Evolutionary conservation across 2,888 invertebrate species (phyloP), one percentile per base, ranked within the genome.

Genomic region (Lepidocyrtoides sp.): DNA sequence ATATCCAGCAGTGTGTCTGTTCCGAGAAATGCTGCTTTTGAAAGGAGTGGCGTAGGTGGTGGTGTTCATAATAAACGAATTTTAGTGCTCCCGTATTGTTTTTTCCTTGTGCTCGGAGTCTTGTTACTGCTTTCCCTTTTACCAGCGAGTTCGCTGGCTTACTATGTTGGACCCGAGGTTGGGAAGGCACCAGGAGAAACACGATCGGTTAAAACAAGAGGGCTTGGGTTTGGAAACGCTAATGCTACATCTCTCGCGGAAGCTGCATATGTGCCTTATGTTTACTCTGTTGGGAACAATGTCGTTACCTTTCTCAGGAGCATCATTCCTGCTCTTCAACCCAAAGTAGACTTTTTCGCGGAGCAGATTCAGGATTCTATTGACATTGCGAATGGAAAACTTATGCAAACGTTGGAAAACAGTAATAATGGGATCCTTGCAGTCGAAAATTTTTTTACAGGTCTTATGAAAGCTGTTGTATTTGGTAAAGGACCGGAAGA

Each of bases 281-380:
- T 86, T 17, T 63, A 85, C 51, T 63, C 69, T 2, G 23, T 91
- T 14, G 91, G 91, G 23, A 81, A 60, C 41, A 63, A 63, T 17
- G 32, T 86, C 0, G 66, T 91, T 26, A 84, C 75, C 12, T 92
- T 92, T 69, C 41, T 91, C 1, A 26, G 69, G 8, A 91, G 90
- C 17, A 54, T 92, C 17, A 81, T 91, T 17, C 92, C 92, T 17
- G 83, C 88, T 23, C 75, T 91, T n/a, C 91, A 92, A 44, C 92
- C 92, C 0, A 92, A 91, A 88, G 92, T 92, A 17, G 90, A 92
- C 57, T 92, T 91, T 36, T 48, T 91, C n/a, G 92, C 92, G 14
- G 92, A 92, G n/a, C 77, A 88, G 26, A 92, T 92, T n/a, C 87
- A 87, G 8, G 92, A 92, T n/a, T 81, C 88, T 5, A 88, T 91